Percentiles rank a stretch among this genome's conserved stretches.
Conservation (phyloP, 1,140 invertebrate species). For the Chymomyza costata region DNA sequence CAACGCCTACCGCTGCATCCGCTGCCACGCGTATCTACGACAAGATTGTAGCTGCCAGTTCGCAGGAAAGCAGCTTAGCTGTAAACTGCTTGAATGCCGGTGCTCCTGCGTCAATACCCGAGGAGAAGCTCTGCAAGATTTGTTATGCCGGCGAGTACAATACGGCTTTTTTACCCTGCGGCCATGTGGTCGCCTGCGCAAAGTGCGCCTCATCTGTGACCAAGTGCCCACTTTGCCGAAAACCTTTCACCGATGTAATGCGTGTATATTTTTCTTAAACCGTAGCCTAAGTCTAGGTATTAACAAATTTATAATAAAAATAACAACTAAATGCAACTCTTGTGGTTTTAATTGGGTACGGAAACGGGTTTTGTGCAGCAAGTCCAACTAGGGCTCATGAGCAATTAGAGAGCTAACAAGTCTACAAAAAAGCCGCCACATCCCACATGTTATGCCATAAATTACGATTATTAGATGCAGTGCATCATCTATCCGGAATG, state of each 20-base stretch:
- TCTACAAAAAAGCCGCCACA: no score
- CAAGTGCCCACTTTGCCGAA: conserved; percentile 90
- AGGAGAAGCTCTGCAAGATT: conserved; percentile 78
- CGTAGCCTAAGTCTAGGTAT: no score
- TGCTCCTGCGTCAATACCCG: conserved; percentile 63
- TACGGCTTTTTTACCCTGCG: conserved; percentile 89
- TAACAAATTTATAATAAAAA: no score
- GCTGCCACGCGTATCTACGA: conserved; percentile 41
- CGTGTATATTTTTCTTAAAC: conserved; percentile 75
- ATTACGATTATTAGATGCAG: no score
- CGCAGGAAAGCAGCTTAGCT: conserved; percentile 1
- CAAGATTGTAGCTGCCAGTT: conserved; percentile 30
- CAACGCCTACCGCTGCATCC: conserved; percentile 11
- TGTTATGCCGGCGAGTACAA: conserved; percentile 87
- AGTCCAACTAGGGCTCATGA: no score
- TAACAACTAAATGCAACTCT: no score
- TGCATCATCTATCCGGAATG: no score
- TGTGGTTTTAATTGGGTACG: no score
- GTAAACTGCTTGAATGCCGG: background rate
- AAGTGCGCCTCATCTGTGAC: conserved; percentile 86
- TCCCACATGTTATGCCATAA: no score
- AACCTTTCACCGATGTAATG: conserved; percentile 77
- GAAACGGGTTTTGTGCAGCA: no score
- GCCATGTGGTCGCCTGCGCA: conserved; percentile 91
- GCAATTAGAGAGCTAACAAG: no score